Evolutionary conservation across 1,140 invertebrate genomes (phyloP).

Genomic region (Brachionus calyciflorus): DNA sequence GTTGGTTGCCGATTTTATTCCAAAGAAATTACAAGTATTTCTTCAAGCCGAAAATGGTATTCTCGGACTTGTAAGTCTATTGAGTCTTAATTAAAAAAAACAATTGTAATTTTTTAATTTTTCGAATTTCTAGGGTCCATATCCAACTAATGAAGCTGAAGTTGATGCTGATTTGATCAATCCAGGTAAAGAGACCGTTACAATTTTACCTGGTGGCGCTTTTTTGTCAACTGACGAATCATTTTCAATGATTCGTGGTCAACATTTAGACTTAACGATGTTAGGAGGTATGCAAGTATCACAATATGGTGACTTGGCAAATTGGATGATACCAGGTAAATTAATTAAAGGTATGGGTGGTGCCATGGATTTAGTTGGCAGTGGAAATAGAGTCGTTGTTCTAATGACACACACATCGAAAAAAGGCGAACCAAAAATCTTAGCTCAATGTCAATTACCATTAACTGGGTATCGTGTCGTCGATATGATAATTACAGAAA

Average conservation of each 20-base stretch:
- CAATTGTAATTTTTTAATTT: not conserved
- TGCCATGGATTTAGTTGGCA: constrained; percentile 48
- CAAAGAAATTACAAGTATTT: constrained; percentile 18
- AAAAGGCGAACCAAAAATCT: constrained; percentile 48
- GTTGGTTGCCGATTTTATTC: constrained; percentile 44
- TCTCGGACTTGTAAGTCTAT: constrained; percentile 45
- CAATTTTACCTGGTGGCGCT: constrained; percentile 48
- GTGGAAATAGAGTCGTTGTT: constrained; percentile 33
- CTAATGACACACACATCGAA: constrained; percentile 45
- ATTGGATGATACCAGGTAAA: constrained; percentile 49
- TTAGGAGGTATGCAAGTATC: constrained; percentile 48
- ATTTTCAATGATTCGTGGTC: constrained; percentile 50
- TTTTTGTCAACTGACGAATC: constrained; percentile 48
- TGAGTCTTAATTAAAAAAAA: not conserved
- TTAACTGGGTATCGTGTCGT: constrained; percentile 47
- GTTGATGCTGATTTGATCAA: constrained; percentile 49
- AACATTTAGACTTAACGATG: constrained; percentile 48
- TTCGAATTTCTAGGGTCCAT: constrained; percentile 44
- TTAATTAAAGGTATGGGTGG: constrained; percentile 48
- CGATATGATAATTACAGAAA: constrained; percentile 47
- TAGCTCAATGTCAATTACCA: constrained; percentile 47
- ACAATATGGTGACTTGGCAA: constrained; percentile 48
- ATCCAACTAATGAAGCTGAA: constrained; percentile 47
- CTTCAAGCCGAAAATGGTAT: constrained; percentile 48
- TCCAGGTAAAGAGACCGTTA: constrained; percentile 49